A percentile compares a stretch with the other conserved stretches of the same genome.
phyloP scores from a whole-genome alignment of 2,797 vertebrate species.

The Gastrophryne carolinensis region DNA sequence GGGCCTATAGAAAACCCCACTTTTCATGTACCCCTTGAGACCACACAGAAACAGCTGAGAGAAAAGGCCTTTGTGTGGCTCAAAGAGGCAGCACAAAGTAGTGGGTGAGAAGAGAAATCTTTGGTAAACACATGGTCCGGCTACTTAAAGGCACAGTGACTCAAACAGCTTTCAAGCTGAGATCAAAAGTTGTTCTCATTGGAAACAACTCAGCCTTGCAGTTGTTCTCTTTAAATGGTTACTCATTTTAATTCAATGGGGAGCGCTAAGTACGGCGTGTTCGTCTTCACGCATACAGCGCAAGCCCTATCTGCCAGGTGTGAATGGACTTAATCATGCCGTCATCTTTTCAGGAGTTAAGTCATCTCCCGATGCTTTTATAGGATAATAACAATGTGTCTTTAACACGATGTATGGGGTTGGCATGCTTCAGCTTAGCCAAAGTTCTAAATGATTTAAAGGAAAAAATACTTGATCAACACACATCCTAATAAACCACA shows the following conservation, averaged over 20 bases:
- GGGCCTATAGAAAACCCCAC: slow-evolving; percentile 52
- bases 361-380: not conserved
- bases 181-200: slow-evolving; percentile 65
- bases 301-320: not conserved
- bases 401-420: not conserved
- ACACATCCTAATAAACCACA: too few species aligned
- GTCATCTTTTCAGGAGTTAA: not conserved
- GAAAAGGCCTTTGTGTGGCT: slow-evolving; percentile 59
- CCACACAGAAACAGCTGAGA: slow-evolving; percentile 65
- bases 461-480: too few species aligned
- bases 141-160: slow-evolving; percentile 60
- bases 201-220: slow-evolving; percentile 35
- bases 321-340: slow-evolving; percentile 12
- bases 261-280: slow-evolving; percentile 5
- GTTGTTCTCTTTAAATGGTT: slow-evolving; percentile 48
- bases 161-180: slow-evolving; percentile 64
- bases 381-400: not conserved
- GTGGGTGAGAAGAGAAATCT: slow-evolving; percentile 62
- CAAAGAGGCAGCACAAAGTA: slow-evolving; percentile 59
- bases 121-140: slow-evolving; percentile 62
- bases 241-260: slow-evolving; percentile 32
- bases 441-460: not conserved
- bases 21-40: slow-evolving; percentile 58
- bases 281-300: not conserved
- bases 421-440: not conserved